Base-by-base conservation (phyloP, 1,140 invertebrate species). In the Epicauta chinensis region DNA sequence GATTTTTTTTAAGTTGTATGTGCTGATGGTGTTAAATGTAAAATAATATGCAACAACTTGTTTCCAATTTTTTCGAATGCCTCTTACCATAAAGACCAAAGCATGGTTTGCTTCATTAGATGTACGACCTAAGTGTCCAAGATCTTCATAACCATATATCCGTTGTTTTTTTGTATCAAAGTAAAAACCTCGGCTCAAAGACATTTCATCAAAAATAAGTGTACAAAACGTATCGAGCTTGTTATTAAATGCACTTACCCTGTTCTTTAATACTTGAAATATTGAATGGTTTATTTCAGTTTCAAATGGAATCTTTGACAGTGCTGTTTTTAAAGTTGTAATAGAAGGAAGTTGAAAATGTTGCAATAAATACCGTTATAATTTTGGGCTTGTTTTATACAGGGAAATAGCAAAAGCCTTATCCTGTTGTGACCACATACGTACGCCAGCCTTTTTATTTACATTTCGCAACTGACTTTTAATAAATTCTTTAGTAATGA, bases 141-240 rank as follows among this genome's bases (percentile, higher is more conserved):
- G 4, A 41, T 38, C 36, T 68, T 62, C 58, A 63, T 64, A 47
- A 67, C 66, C 31, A 41, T 51, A 45, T 62, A 67, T 48, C 63
- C 68, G 41, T 59, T 68, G 50, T 67, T 59, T 48, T 46, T 53
- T 14, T 11, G 3, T 3, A 10, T 44, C 40, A 51, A 34, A 51
- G 14, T 44, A 16, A 36, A 51, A 44, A 14, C 49, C 49, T 10
- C 10, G 16, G 10, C 4, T 16, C n/a, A 51, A 43, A 23, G 29
- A 35, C 9, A 51, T 31, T 51, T 51, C 49, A 43, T 51, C 49
- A 44, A 51, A 44, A 2, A 51, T 16, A 16, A 51, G n/a, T 10
- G 14, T 13, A 35, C 39, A 43, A 31, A 44, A 32, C 49, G 17
- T 32, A 44, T 31, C 6, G 40, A 31, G 32, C 34, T 2, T 31